A percentile compares a stretch with the other conserved stretches of the same genome.
These are phyloP conservation scores for Piezodorus guildinii DNA, from an alignment of 1,140 invertebrate genomes.

Conservation along the genomic window DNA sequence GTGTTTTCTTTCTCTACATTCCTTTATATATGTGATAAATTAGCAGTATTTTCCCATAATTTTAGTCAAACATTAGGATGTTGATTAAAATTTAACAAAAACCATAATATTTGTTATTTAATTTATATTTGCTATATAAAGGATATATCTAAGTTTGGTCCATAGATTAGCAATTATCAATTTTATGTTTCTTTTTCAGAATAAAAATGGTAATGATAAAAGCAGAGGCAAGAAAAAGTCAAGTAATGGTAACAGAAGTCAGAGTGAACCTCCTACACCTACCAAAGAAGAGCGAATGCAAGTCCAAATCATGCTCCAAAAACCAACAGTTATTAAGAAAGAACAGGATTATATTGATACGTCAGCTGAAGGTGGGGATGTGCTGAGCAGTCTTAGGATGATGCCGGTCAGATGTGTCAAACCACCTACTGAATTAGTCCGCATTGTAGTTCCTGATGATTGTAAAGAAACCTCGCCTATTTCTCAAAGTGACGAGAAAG, in stretches of 20 bases:
- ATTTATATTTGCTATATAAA: too few relatives aligned
- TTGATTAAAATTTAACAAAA: too few relatives aligned
- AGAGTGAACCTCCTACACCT: slow-evolving; percentile 1
- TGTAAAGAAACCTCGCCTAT: background rate
- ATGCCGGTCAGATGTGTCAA: slow-evolving; percentile 18
- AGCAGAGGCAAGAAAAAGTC: background rate
- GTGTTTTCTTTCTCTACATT: too few relatives aligned
- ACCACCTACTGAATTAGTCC: background rate
- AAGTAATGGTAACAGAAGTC: background rate
- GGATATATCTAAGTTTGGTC: too few relatives aligned
- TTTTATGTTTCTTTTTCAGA: background rate
- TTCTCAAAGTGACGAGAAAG: background rate
- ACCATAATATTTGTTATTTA: too few relatives aligned
- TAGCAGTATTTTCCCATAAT: too few relatives aligned
- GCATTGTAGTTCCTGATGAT: background rate
- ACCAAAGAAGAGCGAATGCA: background rate
- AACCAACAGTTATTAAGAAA: background rate
- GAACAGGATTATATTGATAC: slow-evolving; percentile 20
- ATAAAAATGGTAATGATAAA: background rate
- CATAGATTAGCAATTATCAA: too few relatives aligned
- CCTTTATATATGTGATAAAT: too few relatives aligned
- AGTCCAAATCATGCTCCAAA: background rate
- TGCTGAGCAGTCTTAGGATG: slow-evolving; percentile 22
- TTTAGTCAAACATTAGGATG: too few relatives aligned
- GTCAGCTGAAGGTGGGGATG: slow-evolving; percentile 21